A percentile compares a stretch with the other conserved stretches of the same genome.
These are phyloP conservation scores for Micromesistius poutassou DNA, from an alignment of 2,797 vertebrate species.

Conservation along the genomic window DNA sequence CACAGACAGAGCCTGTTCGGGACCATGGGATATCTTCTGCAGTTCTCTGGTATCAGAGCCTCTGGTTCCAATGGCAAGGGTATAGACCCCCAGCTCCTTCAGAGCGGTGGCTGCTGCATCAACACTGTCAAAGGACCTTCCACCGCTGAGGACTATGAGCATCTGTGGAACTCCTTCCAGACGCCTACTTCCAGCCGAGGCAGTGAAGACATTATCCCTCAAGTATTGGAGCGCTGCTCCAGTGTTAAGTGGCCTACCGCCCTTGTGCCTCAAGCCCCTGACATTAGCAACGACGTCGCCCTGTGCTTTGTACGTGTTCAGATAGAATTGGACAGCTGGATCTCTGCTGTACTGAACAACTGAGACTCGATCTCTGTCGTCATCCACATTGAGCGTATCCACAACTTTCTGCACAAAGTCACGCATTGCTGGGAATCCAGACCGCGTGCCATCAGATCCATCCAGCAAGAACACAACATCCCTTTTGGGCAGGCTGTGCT, in stretches of 20 bases:
- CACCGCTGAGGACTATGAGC: constrained; percentile 65
- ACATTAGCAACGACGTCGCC: constrained; percentile 53
- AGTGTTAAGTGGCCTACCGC: constrained; percentile 52
- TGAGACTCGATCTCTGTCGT: constrained; percentile 73
- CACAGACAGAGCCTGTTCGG: constrained; percentile 34
- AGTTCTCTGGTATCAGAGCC: constrained; percentile 42
- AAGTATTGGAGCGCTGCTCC: constrained; percentile 45
- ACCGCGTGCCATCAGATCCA: constrained; percentile 22
- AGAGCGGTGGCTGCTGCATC: constrained; percentile 53
- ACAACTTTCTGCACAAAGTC: constrained; percentile 64
- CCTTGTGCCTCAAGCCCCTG: constrained; percentile 26
- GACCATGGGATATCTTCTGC: constrained; percentile 28
- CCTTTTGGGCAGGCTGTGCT: background rate
- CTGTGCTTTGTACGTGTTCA: constrained; percentile 73
- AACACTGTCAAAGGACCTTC: constrained; percentile 64
- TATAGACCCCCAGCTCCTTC: constrained; percentile 72
- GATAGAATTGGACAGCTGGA: constrained; percentile 72
- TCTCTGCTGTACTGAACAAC: constrained; percentile 81
- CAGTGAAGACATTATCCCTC: constrained; percentile 69
- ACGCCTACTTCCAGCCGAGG: constrained; percentile 78
- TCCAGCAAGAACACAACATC: constrained; percentile 5
- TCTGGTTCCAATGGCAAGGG: constrained; percentile 60
- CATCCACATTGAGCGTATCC: constrained; percentile 74
- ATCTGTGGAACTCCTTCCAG: constrained; percentile 66
- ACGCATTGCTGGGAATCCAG: no score